These are phyloP conservation scores for Promerops cafer DNA, from an alignment of 2,113 vertebrate species.

Conservation along the genomic window DNA sequence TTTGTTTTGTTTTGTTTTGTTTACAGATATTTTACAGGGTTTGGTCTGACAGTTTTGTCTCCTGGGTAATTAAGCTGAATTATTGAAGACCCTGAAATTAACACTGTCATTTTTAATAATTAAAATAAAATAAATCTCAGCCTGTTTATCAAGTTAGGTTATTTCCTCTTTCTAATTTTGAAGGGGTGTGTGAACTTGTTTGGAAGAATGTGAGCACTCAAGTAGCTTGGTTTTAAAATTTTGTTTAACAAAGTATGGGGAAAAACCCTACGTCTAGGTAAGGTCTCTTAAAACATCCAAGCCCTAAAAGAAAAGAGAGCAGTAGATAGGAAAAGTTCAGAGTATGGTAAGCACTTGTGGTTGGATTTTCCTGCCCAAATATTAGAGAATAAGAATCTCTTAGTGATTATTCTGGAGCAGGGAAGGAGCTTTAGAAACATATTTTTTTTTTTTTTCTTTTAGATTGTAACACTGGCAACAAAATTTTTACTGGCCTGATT, in stretches of 20 bases:
- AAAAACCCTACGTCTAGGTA: background rate
- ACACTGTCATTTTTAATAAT: slow-evolving; percentile 17
- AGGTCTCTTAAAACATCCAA: background rate
- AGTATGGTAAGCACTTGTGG: background rate
- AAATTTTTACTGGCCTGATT: background rate
- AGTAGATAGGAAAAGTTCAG: background rate
- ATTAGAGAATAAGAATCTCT: background rate
- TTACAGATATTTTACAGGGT: background rate
- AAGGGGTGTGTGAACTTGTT: background rate
- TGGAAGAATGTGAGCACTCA: background rate
- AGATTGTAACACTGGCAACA: background rate
- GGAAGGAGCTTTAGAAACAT: background rate
- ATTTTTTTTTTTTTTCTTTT: background rate
- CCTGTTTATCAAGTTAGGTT: slow-evolving; percentile 12
- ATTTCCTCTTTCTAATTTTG: slow-evolving; percentile 14
- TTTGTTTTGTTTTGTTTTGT: background rate
- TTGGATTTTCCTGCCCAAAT: background rate
- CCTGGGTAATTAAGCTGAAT: slow-evolving; percentile 41
- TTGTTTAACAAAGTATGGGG: slow-evolving; percentile 16
- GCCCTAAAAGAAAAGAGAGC: background rate
- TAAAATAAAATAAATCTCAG: slow-evolving; percentile 22
- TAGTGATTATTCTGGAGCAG: background rate
- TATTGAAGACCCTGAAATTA: slow-evolving; percentile 41
- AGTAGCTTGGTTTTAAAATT: background rate
- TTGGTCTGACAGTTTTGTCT: slow-evolving; percentile 17